Conservation (phyloP, 2,797 vertebrate species). For the Eospalax fontanierii region DNA sequence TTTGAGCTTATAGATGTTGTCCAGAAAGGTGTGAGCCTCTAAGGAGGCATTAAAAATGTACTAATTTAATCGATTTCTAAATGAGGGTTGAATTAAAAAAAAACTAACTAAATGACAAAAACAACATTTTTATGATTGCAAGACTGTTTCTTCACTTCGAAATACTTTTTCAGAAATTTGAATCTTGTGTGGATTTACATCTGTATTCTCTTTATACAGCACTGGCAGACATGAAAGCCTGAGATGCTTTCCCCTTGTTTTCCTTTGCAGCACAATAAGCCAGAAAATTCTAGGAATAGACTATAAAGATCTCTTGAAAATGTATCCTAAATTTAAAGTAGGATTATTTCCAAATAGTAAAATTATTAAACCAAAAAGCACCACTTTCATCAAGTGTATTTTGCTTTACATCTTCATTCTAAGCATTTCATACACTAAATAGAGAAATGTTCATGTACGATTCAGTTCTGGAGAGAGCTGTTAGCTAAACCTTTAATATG, state of each 20-base stretch:
- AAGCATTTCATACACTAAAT: neutral
- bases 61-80: neutral
- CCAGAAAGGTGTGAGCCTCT: neutral
- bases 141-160: constrained; percentile 20
- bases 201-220: neutral
- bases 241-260: neutral
- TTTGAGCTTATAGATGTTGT: neutral
- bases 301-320: neutral
- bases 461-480: neutral
- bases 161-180: neutral
- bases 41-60: neutral
- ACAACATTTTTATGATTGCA: neutral
- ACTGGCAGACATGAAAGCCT: neutral
- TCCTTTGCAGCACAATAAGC: neutral
- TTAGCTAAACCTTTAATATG: constrained; percentile 73
- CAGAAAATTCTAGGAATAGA: neutral
- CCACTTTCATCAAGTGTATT: neutral
- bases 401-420: neutral
- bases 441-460: neutral
- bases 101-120: neutral
- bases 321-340: neutral
- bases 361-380: neutral
- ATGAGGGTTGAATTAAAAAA: neutral
- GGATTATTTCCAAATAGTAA: neutral
- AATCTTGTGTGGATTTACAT: neutral